phyloP scores from a whole-genome alignment of 2,113 vertebrate species.

The Channa maculata region DNA sequence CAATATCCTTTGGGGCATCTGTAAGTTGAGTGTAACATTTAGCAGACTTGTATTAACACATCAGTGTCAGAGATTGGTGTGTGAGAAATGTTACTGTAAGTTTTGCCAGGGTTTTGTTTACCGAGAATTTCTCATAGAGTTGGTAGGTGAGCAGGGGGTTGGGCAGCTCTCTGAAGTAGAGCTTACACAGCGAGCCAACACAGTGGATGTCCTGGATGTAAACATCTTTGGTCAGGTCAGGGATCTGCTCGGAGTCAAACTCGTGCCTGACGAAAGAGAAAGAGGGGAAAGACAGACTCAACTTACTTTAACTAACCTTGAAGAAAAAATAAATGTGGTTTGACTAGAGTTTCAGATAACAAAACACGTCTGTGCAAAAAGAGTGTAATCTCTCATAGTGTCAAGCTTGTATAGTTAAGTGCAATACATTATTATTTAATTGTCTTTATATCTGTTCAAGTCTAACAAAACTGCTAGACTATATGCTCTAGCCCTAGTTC shows the following conservation, averaged over 20 bases:
- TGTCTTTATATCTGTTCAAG: too few relatives aligned
- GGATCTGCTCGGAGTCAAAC: constrained; percentile 98
- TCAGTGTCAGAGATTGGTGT: neutral
- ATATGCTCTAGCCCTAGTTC: too few relatives aligned
- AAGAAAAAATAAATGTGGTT: neutral
- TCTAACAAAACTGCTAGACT: too few relatives aligned
- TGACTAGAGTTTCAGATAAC: neutral
- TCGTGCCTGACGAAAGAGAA: constrained; percentile 86
- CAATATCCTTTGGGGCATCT: neutral
- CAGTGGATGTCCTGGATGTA: constrained; percentile 99
- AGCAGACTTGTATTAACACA: neutral
- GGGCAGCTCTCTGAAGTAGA: constrained; percentile 97
- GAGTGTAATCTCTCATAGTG: too few relatives aligned
- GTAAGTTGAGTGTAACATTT: neutral
- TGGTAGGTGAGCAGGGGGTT: constrained; percentile 98
- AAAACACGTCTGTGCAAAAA: neutral
- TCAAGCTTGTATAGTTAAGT: too few relatives aligned
- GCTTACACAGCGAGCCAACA: constrained; percentile 97
- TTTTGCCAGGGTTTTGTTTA: constrained; percentile 76
- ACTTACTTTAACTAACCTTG: neutral
- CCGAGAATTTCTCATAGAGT: constrained; percentile 98
- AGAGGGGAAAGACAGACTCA: neutral
- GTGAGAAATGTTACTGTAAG: neutral
- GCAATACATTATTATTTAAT: too few relatives aligned
- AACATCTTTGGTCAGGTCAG: constrained; percentile 98